Evolutionary conservation across 2,113 vertebrate species (phyloP), one percentile per base, ranked within the genome.

Genomic region (Mesitornis unicolor): DNA sequence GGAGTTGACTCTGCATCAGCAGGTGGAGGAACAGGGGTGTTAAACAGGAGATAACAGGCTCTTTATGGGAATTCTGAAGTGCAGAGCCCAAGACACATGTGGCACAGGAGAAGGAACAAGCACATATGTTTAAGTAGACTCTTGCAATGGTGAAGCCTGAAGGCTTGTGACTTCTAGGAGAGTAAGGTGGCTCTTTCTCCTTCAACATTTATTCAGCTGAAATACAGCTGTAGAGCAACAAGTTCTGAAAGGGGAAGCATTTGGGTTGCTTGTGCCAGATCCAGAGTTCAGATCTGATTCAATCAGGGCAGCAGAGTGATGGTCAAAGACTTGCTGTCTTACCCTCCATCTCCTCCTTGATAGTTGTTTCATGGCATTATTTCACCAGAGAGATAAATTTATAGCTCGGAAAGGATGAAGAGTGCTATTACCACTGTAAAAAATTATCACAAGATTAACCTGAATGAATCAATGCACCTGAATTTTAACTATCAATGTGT

Each of bases 401-500:
- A 81, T 80, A 87, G 16, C 50, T 89, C 70, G 87, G 59, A 61
- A 91, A 42, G 26, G 56, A 35, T 77, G n/a, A 60, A 83, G 91
- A 85, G 15, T 69, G 16, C 22, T 82, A 90, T 70, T 89, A 87
- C 56, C 16, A 57, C 59, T 86, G 50, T 89, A 81, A 91, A 97
- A 95, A 80, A 78, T 73, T 14, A 92, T 9, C 33, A 76, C 69
- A 95, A 38, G 43, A 93, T 91, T 89, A 90, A 89, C 13, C 20
- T 87, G 31, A 83, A 93, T 84, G 63, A 73, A 95, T 94, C 68
- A 75, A 92, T 77, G 40, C 65, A 65, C 22, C 84, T 85, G 45
- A 78, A 85, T 81, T 96, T 94, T 83, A 94, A 67, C 29, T 87
- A 90, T 89, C 29, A 36, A 63, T 92, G 35, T 48, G 51, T 5